Evolutionary conservation across 1,140 invertebrate genomes (phyloP).

Genomic region (Drosophila ficusphila): DNA sequence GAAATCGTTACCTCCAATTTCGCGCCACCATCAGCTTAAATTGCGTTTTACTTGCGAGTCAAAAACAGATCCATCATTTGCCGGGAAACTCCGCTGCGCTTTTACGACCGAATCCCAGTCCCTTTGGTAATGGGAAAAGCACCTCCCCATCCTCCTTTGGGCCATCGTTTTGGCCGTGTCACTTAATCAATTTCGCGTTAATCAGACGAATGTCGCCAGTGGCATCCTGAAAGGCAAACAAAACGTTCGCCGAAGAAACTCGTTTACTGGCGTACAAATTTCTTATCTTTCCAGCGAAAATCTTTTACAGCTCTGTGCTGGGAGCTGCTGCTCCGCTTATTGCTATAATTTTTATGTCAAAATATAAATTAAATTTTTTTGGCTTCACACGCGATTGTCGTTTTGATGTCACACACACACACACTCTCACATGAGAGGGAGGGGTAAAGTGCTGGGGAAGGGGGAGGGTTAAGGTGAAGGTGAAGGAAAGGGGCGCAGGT

Average conservation of each 20-base stretch:
- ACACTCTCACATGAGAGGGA: conserved; percentile 14
- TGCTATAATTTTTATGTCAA: conserved; percentile 83
- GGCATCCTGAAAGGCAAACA: conserved; percentile 72
- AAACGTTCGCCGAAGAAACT: conserved; percentile 41
- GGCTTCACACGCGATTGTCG: conserved; percentile 79
- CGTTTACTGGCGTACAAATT: conserved; percentile 42
- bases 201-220: conserved; percentile 74
- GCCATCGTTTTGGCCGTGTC: conserved; percentile 53
- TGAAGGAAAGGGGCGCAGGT: background rate
- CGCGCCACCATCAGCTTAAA: conserved; percentile 23
- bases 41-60: conserved; percentile 32
- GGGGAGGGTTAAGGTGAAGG: too few species aligned
- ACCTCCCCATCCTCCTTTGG: conserved; percentile 6
- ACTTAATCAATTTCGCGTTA: conserved; percentile 82
- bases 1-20: conserved; percentile 6
- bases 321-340: conserved; percentile 53
- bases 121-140: background rate
- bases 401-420: conserved; percentile 74
- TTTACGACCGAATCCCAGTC: conserved; percentile 19
- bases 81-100: conserved; percentile 21
- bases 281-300: conserved; percentile 49
- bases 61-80: conserved; percentile 45
- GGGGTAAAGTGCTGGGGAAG: background rate
- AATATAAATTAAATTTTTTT: conserved; percentile 82
- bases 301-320: conserved; percentile 36